Conservation (phyloP, 2,888 invertebrate genomes). For the Stenurella melanura region DNA sequence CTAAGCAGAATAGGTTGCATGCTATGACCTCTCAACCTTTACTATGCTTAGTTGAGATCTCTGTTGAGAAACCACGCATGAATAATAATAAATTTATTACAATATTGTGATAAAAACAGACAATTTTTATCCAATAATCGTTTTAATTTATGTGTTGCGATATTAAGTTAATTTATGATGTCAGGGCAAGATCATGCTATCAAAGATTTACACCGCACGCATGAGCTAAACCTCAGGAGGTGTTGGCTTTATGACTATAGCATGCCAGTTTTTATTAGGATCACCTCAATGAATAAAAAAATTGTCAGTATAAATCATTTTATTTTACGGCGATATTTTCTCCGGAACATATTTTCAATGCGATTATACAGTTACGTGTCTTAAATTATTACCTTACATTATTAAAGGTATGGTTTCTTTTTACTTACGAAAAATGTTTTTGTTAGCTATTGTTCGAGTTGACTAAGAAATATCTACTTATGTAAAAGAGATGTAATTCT, state of each 20-base stretch:
- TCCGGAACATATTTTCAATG: conserved; percentile 22
- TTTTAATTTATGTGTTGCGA: conserved; percentile 61
- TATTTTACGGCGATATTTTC: conserved; percentile 23
- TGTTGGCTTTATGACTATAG: conserved; percentile 65
- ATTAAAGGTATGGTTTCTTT: background rate
- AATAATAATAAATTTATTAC: conserved; percentile 1
- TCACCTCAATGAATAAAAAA: conserved; percentile 47
- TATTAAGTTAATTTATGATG: conserved; percentile 65
- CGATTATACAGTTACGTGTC: conserved; percentile 8
- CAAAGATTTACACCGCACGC: conserved; percentile 66
- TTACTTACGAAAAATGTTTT: background rate
- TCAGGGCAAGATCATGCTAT: conserved; percentile 64
- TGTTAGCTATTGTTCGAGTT: background rate
- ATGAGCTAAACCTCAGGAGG: conserved; percentile 61
- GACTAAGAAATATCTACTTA: background rate
- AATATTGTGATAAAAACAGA: conserved; percentile 16
- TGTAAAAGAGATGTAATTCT: conserved; percentile 1
- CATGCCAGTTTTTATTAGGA: conserved; percentile 62
- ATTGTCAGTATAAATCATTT: conserved; percentile 43
- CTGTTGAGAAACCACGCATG: background rate
- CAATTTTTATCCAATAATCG: conserved; percentile 48
- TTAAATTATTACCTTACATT: conserved; percentile 14
- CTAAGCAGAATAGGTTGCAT: too few relatives aligned
- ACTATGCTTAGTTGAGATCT: background rate
- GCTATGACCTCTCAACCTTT: too few relatives aligned